A percentile compares a stretch with the other conserved stretches of the same genome.
Evolutionary conservation across 1,140 invertebrate genomes (phyloP).

Genomic region (Sycobia sp.): DNA sequence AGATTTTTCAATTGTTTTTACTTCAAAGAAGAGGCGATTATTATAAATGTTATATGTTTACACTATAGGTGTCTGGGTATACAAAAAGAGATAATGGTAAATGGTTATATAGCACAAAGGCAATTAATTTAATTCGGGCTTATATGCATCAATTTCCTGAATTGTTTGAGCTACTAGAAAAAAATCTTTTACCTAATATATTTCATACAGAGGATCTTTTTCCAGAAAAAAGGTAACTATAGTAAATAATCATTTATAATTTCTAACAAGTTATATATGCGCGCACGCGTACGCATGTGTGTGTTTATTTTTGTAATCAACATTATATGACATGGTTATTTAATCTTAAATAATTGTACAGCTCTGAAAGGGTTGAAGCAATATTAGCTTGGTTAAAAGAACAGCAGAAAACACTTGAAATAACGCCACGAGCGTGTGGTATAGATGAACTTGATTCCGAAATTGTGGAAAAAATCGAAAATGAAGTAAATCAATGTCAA

Average conservation of each 20-base stretch:
- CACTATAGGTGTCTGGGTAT: conserved; percentile 80
- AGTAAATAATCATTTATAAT: too few relatives aligned
- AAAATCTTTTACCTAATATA: conserved; percentile 59
- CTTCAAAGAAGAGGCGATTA: too few relatives aligned
- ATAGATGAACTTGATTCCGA: conserved; percentile 72
- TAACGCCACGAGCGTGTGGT: conserved; percentile 70
- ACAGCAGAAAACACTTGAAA: conserved; percentile 65
- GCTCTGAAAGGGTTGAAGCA: conserved; percentile 62
- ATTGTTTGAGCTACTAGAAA: conserved; percentile 70
- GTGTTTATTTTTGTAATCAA: too few relatives aligned
- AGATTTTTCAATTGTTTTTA: too few relatives aligned
- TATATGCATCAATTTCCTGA: conserved; percentile 78
- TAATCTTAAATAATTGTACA: conserved; percentile 23
- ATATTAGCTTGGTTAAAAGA: conserved; percentile 74
- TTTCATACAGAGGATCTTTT: conserved; percentile 73
- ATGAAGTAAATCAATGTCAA: conserved; percentile 52
- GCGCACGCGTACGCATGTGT: too few relatives aligned
- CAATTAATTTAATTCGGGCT: conserved; percentile 70
- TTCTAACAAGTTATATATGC: too few relatives aligned
- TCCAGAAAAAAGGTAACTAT: conserved; percentile 43
- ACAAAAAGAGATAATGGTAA: conserved; percentile 72
- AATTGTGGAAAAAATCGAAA: conserved; percentile 69
- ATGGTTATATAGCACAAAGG: conserved; percentile 85
- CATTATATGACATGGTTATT: neutral
- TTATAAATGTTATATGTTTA: too few relatives aligned